Conservation (phyloP, 1,140 invertebrate genomes). For the Drosophila insularis region DNA sequence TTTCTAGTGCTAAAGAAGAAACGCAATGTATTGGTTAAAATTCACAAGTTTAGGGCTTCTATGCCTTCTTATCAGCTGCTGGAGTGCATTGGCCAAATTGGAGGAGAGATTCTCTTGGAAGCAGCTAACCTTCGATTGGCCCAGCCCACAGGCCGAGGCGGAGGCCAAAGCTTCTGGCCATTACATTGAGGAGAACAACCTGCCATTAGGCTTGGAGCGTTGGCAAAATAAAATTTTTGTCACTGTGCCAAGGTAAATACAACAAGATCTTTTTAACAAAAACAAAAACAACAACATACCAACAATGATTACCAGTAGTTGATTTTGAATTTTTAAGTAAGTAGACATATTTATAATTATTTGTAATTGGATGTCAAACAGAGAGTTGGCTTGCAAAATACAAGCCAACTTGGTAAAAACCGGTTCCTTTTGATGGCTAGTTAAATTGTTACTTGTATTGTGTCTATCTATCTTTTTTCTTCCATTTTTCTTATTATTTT, state of each 20-base stretch:
- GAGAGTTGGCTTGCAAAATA: constrained; percentile 57
- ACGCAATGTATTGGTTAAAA: constrained; percentile 40
- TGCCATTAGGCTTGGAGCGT: constrained; percentile 88
- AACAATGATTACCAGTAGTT: constrained; percentile 27
- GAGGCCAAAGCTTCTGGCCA: constrained; percentile 85
- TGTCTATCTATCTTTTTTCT: background rate
- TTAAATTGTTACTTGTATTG: constrained; percentile 19
- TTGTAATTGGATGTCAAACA: constrained; percentile 59
- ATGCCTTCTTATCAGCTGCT: constrained; percentile 52
- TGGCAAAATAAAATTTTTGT: constrained; percentile 91
- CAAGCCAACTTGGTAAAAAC: constrained; percentile 49
- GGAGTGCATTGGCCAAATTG: constrained; percentile 70
- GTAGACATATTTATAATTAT: constrained; percentile 12
- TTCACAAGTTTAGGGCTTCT: constrained; percentile 47
- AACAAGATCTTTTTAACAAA: constrained; percentile 20
- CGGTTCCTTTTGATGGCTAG: constrained; percentile 45
- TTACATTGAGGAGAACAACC: constrained; percentile 88
- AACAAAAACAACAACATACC: background rate
- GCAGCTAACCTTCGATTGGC: constrained; percentile 87
- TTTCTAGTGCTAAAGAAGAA: background rate
- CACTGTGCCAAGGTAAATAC: constrained; percentile 86
- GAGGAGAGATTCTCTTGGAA: constrained; percentile 87
- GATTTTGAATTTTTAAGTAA: constrained; percentile 21
- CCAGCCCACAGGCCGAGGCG: constrained; percentile 85
- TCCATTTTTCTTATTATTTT: constrained; percentile 14